A percentile compares a stretch with the other conserved stretches of the same genome.
These are phyloP conservation scores for Ammodramus savannarum DNA, from an alignment of 2,113 vertebrate species.

Conservation along the genomic window DNA sequence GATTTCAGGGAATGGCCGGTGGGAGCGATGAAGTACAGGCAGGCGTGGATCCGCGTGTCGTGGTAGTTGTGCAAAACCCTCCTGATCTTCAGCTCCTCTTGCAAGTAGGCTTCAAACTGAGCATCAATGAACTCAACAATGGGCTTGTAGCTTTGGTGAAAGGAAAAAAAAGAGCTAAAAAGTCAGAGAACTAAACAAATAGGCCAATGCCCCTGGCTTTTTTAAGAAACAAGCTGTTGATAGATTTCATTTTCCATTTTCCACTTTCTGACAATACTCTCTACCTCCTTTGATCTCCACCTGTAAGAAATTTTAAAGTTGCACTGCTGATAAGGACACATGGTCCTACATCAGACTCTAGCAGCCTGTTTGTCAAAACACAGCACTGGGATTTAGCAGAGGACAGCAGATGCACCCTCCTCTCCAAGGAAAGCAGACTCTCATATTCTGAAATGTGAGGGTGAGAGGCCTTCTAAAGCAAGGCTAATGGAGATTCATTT, in stretches of 20 bases:
- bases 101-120: conserved; percentile 96
- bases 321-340: background rate
- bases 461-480: background rate
- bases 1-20: conserved; percentile 97
- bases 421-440: background rate
- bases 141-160: conserved; percentile 87
- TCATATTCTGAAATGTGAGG: background rate
- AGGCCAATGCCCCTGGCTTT: background rate
- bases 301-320: background rate
- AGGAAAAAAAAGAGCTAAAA: background rate
- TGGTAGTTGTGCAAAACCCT: conserved; percentile 94
- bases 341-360: background rate
- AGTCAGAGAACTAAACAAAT: background rate
- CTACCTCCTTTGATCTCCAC: background rate
- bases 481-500: background rate
- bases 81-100: conserved; percentile 96
- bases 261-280: background rate
- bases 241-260: background rate
- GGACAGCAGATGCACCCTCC: background rate
- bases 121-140: conserved; percentile 97
- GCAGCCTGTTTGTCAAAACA: background rate
- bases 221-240: background rate
- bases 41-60: conserved; percentile 92
- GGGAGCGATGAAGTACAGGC: conserved; percentile 96
- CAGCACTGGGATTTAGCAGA: background rate